Evolutionary conservation across 2,113 vertebrate species (phyloP), one percentile per base, ranked within the genome.

Genomic region (Petrocephalus zakoni): DNA sequence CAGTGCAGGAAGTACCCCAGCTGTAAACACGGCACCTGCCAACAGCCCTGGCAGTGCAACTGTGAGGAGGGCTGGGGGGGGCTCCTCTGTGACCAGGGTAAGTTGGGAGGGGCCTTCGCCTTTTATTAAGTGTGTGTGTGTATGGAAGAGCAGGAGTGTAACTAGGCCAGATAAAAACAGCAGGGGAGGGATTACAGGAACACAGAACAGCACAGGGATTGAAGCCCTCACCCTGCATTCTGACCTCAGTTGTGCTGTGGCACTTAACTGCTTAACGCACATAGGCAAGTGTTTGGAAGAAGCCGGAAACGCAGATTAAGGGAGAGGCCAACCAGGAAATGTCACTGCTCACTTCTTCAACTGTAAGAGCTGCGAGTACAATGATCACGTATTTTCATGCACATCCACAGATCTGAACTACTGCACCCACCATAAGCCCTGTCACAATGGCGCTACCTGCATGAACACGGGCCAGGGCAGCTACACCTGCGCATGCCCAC

Each of bases 391-490:
- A 34, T 42, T 13, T 46, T 58, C 29, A 29, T 58, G 64, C 22
- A 2, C 91, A 91, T 68, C 92, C 86, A 25, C 93, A 96, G 96
- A 96, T 92, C 93, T 96, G 87, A 96, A 96, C 90, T 94, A 93
- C 89, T 97, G 95, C 93, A 99, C 96, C 51, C 96, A 97, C 91
- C 96, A 97, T 90, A 95, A 93, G 78, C 96, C 96, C 0, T 97
- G 96, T 93, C 95, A 94, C 92, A 96, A 97, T 0, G 98, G 97
- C 83, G 98, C 97, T 0, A 98, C 97, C 0, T 99, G 98, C 91
- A 96, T 97, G 93, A 99, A 99, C 90, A 97, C 98, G 0, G 98
- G 98, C 68, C 97, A 98, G 90, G 95, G 96, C 88, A 98, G 97
- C 85, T 97, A 98, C 3, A 95, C 98, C 0, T 99, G 98, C 34